Conservation (phyloP, 2,888 invertebrate genomes). For the Molorchus minor region DNA sequence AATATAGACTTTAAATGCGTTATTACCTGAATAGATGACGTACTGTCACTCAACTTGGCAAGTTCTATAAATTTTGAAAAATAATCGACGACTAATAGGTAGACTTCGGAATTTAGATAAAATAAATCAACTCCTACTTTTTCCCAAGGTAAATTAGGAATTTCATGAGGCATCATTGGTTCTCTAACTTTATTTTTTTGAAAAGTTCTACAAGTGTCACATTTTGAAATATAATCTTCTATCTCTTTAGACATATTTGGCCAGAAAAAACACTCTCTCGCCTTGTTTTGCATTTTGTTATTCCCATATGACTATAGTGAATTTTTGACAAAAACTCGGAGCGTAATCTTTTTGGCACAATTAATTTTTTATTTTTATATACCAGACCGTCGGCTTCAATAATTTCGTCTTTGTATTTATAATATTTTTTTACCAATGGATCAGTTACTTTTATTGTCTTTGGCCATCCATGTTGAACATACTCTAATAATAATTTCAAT, state of each 20-base stretch:
- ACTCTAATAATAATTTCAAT: too few relatives aligned
- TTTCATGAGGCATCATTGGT: constrained; percentile 2
- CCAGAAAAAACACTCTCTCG: constrained; percentile 8
- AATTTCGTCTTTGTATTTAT: too few relatives aligned
- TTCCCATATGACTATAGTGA: background rate
- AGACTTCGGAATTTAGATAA: background rate
- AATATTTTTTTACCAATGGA: too few relatives aligned
- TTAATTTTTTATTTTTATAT: constrained; percentile 14
- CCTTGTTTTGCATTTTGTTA: background rate
- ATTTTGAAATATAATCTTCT: constrained; percentile 9
- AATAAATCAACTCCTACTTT: constrained; percentile 13
- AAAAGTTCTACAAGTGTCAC: background rate
- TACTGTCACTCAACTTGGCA: constrained; percentile 5
- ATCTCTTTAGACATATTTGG: constrained; percentile 13
- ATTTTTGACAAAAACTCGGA: background rate
- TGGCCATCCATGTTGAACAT: too few relatives aligned
- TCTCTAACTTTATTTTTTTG: constrained; percentile 8
- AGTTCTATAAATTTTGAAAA: too few relatives aligned
- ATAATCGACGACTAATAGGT: constrained; percentile 15
- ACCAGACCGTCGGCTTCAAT: background rate
- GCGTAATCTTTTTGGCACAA: background rate
- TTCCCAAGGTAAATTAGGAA: constrained; percentile 19
- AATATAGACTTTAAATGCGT: too few relatives aligned
- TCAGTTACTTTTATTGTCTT: too few relatives aligned
- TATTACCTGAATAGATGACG: background rate